phyloP scores from a whole-genome alignment of 2,797 vertebrate genomes.

The Parauchenoglanis punctatus region DNA sequence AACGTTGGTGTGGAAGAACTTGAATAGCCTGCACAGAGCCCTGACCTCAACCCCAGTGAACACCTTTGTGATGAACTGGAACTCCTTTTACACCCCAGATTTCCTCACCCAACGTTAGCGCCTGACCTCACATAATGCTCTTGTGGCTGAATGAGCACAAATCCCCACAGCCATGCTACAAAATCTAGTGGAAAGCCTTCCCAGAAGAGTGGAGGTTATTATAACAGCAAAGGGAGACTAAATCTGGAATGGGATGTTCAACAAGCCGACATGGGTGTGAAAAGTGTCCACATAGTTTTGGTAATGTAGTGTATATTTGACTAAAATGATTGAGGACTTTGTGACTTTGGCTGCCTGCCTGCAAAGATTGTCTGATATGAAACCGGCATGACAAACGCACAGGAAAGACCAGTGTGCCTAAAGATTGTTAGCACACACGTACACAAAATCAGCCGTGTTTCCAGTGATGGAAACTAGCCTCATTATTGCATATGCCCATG shows the following conservation, averaged over 20 bases:
- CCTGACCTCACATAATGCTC: neutral
- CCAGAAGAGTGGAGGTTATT: neutral
- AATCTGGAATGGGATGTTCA: neutral
- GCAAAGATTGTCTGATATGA: neutral
- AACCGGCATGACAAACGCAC: neutral
- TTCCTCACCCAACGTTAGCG: neutral
- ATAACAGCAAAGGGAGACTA: neutral
- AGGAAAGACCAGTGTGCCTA: too few relatives aligned
- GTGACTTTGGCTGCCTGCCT: neutral
- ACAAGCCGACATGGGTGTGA: neutral
- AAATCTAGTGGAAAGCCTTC: neutral
- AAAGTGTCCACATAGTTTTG: neutral
- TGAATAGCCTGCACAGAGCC: neutral
- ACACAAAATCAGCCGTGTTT: slow-evolving; percentile 2
- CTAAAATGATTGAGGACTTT: neutral
- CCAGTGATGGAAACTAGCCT: neutral
- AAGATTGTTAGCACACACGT: too few relatives aligned
- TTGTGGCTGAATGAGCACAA: neutral
- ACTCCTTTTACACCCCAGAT: too few relatives aligned
- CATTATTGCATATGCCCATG: neutral
- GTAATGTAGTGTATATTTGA: neutral
- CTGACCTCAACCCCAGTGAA: neutral
- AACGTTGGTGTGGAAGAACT: neutral
- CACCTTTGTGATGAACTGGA: neutral
- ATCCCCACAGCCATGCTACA: neutral